Conservation (phyloP, 2,888 invertebrate species). For the Xylocampa areola region DNA sequence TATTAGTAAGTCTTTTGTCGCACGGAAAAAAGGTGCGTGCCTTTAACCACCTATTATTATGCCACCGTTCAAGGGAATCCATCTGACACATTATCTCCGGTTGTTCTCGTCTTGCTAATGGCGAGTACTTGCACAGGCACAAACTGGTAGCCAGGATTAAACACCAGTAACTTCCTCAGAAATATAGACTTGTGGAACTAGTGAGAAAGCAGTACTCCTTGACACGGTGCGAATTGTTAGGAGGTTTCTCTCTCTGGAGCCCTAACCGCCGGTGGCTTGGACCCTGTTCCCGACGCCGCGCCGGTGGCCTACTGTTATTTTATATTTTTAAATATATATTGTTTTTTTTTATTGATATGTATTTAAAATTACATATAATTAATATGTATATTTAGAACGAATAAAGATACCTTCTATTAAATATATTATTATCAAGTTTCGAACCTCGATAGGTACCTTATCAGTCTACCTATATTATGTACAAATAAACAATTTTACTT, state of each 20-base stretch:
- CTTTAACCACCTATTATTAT: no score
- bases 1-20: no score
- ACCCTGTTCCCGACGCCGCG: neutral
- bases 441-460: slow-evolving; percentile 48
- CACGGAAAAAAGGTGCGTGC: no score
- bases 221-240: no score
- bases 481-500: slow-evolving; percentile 58
- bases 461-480: slow-evolving; percentile 35
- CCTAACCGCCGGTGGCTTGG: no score
- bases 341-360: neutral
- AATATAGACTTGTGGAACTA: neutral
- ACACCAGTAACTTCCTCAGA: neutral
- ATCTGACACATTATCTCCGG: no score
- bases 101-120: no score
- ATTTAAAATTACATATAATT: neutral
- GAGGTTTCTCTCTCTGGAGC: no score
- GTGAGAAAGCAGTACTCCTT: no score
- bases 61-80: no score
- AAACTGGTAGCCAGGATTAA: neutral
- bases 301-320: neutral
- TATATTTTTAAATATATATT: no score
- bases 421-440: slow-evolving; percentile 35
- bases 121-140: neutral
- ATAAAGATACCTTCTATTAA: no score
- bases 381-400: neutral